Evolutionary conservation across 2,113 vertebrate genomes (phyloP), one percentile per base, ranked within the genome.

Genomic region (Notothenia rossii): DNA sequence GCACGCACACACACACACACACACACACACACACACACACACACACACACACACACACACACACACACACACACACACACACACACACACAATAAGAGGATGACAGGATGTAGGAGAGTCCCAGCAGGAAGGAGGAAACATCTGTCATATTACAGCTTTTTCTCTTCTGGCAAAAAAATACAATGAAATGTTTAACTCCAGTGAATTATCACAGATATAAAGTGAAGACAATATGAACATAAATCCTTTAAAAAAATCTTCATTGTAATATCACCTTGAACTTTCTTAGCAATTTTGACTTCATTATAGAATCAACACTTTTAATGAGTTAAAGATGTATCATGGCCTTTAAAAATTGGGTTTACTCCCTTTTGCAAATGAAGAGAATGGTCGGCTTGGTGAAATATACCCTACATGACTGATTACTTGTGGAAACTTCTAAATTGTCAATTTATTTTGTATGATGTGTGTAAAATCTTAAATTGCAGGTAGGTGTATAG

Each of bases 401-500:
- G 54, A 43, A 58, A 73, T 60, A n/a, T 8, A 17, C 20, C 22
- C 33, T 54, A 48, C 63, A 66, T 71, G 45, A 48, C 66, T 79
- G 62, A 79, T 72, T 75, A 72, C 64, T 56, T 22, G n/a, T 64
- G 56, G 20, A 81, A 51, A 79, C 43, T 54, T 82, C 72, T 51
- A 46, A 78, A 74, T 5, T 29, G 29, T 53, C 46, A 69, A 53
- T 54, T 50, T 29, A 49, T 51, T 62, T 49, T 53, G 20, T 61
- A n/a, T 59, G 49, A 61, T 77, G 58, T 50, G 51, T 65, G 55
- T 56, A 72, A 75, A 79, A 70, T 85, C 58, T 66, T 72, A 60
- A 78, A 18, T 68, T 75, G 67, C 64, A 89, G 65, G 76, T 88
- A 86, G 25, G 62, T 74, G 61, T 77, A 71, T 45, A 62, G 66